Evolutionary conservation across 2,888 invertebrate genomes (phyloP).

Genomic region (Calameuta filiformis): DNA sequence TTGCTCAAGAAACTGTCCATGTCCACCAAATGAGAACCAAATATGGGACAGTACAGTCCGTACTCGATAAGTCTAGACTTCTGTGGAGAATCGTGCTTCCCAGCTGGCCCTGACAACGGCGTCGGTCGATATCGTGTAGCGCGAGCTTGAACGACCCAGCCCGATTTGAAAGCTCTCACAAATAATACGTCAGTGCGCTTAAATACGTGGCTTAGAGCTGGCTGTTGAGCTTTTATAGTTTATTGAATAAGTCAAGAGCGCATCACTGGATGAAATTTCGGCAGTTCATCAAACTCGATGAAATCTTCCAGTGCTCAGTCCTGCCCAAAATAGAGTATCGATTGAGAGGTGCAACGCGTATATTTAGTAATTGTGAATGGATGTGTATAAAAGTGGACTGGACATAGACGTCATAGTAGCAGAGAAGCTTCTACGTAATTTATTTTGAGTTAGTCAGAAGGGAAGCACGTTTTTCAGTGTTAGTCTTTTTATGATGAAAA

Average conservation of each 20-base stretch:
- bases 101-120: conserved; percentile 23
- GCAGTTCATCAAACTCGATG: not conserved
- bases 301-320: not conserved
- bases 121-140: conserved; percentile 40
- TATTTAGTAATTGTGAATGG: not conserved
- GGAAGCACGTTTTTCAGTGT: not conserved
- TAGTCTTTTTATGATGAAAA: not conserved
- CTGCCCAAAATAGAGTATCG: not conserved
- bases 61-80: not conserved
- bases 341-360: not conserved
- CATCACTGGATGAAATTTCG: not conserved
- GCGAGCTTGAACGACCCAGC: conserved; percentile 39
- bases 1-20: not conserved
- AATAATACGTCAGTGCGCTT: conserved; percentile 34
- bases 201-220: conserved; percentile 22
- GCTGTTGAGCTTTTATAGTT: not conserved
- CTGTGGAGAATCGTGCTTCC: not conserved
- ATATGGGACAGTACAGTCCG: not conserved
- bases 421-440: not conserved
- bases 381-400: not conserved
- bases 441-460: not conserved
- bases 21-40: not conserved
- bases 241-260: not conserved
- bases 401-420: not conserved
- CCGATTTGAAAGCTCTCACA: conserved; percentile 35